Evolutionary conservation across 1,140 invertebrate genomes (phyloP), one percentile per base, ranked within the genome.

Genomic region (Teleogryllus occipitalis): DNA sequence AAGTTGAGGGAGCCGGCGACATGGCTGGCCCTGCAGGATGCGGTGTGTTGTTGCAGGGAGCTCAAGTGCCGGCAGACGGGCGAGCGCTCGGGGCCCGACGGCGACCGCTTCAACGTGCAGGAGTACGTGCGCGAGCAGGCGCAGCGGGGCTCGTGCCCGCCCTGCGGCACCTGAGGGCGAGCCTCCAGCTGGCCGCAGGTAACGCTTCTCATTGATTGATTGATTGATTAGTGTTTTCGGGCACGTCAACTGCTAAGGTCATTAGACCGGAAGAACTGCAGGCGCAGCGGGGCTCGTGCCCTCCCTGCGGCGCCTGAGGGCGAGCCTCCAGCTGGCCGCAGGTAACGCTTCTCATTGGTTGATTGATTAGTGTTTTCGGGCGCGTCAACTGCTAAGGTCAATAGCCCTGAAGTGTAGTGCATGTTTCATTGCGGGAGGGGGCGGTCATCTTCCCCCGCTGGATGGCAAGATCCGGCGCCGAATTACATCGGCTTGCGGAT

Each of bases 51-150:
- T 77, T 87, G 80, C 84, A 92, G 91, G 82, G 90, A 92, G 82
- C 82, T 92, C 79, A 90, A 91, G 84, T 88, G 88, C 79, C 87
- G 88, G 81, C 88, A 90, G 84, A 89, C 86, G 82, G 87, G 88
- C 22, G 54, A 65, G 18, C 10, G 10, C 10, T 14, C 54, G 54
- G 84, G 86, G 80, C 81, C 87, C 75, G 91, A 92, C 82, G 87
- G 88, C 80, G 87, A 88, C 80, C 89, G 88, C 83, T 92, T 92
- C 86, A 92, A 91, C 83, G 91, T 92, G 79, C 90, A 92, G 84
- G 90, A 92, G 82, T 92, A 91, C 84, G 89, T 92, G 39, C 87
- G 88, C 82, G 90, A 91, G 83, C 89, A 92, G 84, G 87, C 90
- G 77, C 88, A 90, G 86, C 83, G 86, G 84, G 86, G 82, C 82